Conservation (phyloP, 1,140 invertebrate species). For the Nymphalis io region DNA sequence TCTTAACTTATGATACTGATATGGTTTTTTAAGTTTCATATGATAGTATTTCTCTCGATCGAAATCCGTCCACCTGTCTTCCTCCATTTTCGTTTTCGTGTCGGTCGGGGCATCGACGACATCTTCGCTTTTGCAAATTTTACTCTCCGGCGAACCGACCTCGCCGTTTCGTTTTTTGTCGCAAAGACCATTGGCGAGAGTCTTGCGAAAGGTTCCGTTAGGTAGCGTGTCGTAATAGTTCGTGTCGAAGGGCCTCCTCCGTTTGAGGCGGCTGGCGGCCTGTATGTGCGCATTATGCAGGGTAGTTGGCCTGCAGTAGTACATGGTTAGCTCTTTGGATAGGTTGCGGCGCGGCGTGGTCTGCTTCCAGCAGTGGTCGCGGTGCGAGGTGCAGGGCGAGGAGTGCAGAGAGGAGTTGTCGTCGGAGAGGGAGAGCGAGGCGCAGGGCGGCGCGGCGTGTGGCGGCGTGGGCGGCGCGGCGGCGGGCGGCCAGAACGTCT, state of each 20-base stretch:
- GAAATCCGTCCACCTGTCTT: constrained; percentile 63
- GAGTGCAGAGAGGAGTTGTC: constrained; percentile 94
- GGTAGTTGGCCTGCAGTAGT: constrained; percentile 83
- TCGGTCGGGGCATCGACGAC: constrained; percentile 59
- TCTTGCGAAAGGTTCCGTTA: constrained; percentile 72
- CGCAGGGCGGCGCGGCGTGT: constrained; percentile 59
- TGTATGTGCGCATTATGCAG: constrained; percentile 74
- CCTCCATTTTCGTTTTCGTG: constrained; percentile 50
- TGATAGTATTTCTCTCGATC: constrained; percentile 73
- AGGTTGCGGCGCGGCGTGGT: constrained; percentile 85
- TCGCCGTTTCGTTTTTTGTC: constrained; percentile 62
- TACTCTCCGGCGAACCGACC: constrained; percentile 48
- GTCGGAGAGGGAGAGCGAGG: constrained; percentile 87
- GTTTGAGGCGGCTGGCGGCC: constrained; percentile 77
- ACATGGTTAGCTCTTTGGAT: constrained; percentile 87
- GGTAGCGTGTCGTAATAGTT: constrained; percentile 50
- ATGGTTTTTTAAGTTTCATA: constrained; percentile 77
- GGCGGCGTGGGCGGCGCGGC: constrained; percentile 83
- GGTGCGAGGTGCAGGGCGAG: constrained; percentile 88
- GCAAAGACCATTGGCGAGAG: constrained; percentile 65
- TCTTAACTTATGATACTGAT: constrained; percentile 78
- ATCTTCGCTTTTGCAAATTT: constrained; percentile 55
- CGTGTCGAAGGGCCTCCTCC: constrained; percentile 81
- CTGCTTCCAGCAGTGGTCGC: constrained; percentile 94
- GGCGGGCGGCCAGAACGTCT: constrained; percentile 91